Evolutionary conservation across 2,113 vertebrate species (phyloP).

Genomic region (Daboia siamensis): DNA sequence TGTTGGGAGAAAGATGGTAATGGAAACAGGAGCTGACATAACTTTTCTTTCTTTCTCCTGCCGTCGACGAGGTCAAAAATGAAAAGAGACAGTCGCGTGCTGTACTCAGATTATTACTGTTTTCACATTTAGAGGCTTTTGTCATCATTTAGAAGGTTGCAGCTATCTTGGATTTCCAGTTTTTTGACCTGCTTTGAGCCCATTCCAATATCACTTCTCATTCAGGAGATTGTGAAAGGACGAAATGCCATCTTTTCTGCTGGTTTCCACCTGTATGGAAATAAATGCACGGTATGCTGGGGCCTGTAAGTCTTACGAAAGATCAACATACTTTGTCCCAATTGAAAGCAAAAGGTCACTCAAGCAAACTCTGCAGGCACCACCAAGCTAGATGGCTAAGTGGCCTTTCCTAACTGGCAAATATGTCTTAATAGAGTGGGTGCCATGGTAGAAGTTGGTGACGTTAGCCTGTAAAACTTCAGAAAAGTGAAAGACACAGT

Average conservation of each 20-base stretch:
- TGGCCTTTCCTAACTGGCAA: background rate
- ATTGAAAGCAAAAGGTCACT: background rate
- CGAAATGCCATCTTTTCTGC: constrained; percentile 26
- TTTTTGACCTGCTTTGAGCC: background rate
- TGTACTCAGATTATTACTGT: constrained; percentile 12
- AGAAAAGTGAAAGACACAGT: background rate
- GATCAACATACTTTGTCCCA: background rate
- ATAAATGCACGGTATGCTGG: background rate
- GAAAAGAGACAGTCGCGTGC: constrained; percentile 19
- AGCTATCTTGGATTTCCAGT: background rate
- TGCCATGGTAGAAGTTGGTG: background rate
- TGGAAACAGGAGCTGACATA: constrained; percentile 49
- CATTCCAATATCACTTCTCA: background rate
- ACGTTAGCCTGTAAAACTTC: background rate
- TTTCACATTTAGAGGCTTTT: constrained; percentile 17
- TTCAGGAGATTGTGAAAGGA: background rate
- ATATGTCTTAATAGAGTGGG: background rate
- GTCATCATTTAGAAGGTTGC: constrained; percentile 28
- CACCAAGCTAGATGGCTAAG: background rate
- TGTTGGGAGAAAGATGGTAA: constrained; percentile 36
- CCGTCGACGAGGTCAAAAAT: constrained; percentile 31
- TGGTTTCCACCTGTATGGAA: constrained; percentile 1
- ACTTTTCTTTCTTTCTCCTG: constrained; percentile 4
- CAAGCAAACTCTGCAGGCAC: background rate
- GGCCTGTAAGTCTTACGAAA: background rate